Evolutionary conservation across 2,113 vertebrate genomes (phyloP), one percentile per base, ranked within the genome.

Genomic region (Patagioenas fasciata): DNA sequence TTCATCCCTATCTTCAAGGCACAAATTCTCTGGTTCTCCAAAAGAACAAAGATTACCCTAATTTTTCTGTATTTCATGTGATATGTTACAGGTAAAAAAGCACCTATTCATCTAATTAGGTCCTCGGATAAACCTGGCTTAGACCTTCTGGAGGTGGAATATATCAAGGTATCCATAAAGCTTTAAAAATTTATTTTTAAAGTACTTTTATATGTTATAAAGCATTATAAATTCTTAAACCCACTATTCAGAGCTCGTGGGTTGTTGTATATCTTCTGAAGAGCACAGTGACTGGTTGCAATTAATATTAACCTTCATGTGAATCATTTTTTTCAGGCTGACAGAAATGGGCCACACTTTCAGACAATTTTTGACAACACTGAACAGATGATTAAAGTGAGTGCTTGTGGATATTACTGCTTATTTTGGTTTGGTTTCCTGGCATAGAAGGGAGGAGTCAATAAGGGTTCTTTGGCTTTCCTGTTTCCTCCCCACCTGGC

Each of bases 131-230:
- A 98, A 88, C 97, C 98, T 89, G 98, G 98, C 74, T 97, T 98
- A 71, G 98, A 99, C 95, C 98, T 99, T 75, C 98, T 99, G 94
- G 99, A 99, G 97, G 99, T 99, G 91, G 98, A 99, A 77, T 99
- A 98, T 93, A 96, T 97, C 96, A 99, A 98, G 98, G 99, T 99
- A 97, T 96, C 80, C 13, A 11, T 50, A 62, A 88, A 75, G 6
- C 17, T 78, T 89, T 53, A 58, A 0, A 54, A n/a, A 67, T 9
- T 20, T 25, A 13, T 75, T 94, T 91, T 62, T n/a, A 10, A 44
- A n/a, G 2, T 18, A 21, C 10, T 54, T 82, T 4, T 29, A 5
- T 57, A 4, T 62, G 7, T 42, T 60, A 19, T 60, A 1, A 77
- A 48, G 5, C 44, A 47, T 47, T 47, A 47, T 47, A 47, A 7